Base-by-base conservation (phyloP, 2,888 invertebrate genomes). In the Drosophila rubida region DNA sequence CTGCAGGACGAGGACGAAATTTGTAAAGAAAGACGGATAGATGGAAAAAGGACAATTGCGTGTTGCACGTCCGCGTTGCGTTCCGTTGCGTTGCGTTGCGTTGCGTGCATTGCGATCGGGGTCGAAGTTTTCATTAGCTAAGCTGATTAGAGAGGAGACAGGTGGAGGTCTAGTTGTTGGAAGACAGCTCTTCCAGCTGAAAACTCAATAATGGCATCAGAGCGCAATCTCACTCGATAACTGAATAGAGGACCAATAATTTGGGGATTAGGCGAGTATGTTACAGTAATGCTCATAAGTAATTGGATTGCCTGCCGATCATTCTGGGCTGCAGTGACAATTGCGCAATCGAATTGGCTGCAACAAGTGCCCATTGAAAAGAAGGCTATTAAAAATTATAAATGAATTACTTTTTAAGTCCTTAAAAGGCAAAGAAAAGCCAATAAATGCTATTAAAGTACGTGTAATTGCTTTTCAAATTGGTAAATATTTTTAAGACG, bases 21-120 rank as follows among this genome's bases (percentile, higher is more conserved):
- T 13, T 5, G 45, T 14, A 35, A 23, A 22, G 16, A 13, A 9
- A 25, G 27, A 41, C 37, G 45, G n/a, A n/a, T n/a, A n/a, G n/a
- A 67, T 50, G 45, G 27, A 48, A 42, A 30, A 59, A 65, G 69
- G 65, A 81, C 78, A 71, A 69, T 87, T 87, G 81, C 84, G 81
- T 84, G 81, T 53, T 66, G 59, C 70, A 19, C 35, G 35, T 13
- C 7, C 57, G 57, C 44, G 8, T 30, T n/a, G n/a, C n/a, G n/a
- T n/a, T n/a, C n/a, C n/a, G n/a, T n/a, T n/a, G n/a, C n/a, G n/a
- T n/a, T n/a, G n/a, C n/a, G n/a, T n/a, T n/a, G 27, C 16, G 64
- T 49, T 53, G 67, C 53, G 68, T 58, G 72, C 42, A 22, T 7
- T 19, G 19, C 27, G 14, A 46, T 16, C 19, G 19, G 19, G 19